A percentile compares a stretch with the other conserved stretches of the same genome.
Evolutionary conservation across 2,113 vertebrate species (phyloP).

Genomic region (Carettochelys insculpta): DNA sequence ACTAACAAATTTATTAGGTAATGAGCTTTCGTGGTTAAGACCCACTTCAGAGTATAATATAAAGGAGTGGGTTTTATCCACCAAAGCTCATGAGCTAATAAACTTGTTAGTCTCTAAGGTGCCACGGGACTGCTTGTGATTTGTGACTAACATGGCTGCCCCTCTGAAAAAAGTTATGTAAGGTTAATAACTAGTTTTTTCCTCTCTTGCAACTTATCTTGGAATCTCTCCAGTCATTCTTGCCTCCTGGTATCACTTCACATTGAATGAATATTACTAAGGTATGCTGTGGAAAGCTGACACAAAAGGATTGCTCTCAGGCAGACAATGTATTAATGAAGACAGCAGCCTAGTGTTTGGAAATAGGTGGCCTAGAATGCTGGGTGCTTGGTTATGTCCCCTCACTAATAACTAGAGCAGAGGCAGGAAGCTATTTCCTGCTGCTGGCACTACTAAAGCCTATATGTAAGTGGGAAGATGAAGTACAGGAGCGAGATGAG

Average conservation of each 20-base stretch:
- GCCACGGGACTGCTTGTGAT: too few species aligned
- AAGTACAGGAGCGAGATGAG: neutral
- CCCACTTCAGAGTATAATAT: too few species aligned
- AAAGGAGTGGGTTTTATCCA: too few species aligned
- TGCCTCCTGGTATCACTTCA: neutral
- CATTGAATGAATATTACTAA: fast-evolving
- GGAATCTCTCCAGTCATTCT: neutral
- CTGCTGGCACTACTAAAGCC: neutral
- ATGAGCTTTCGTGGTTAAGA: too few species aligned
- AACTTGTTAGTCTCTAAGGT: too few species aligned
- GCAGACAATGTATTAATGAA: neutral
- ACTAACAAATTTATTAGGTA: too few species aligned
- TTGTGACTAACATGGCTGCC: too few species aligned
- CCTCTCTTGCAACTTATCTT: neutral
- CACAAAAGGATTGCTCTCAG: neutral
- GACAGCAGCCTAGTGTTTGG: neutral
- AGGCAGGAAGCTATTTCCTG: neutral
- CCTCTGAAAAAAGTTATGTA: too few species aligned
- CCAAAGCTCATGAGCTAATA: too few species aligned
- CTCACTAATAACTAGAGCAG: neutral
- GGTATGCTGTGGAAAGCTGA: neutral
- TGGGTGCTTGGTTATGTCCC: neutral
- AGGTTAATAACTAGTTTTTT: too few species aligned
- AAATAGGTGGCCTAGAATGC: neutral
- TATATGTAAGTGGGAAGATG: neutral